These are phyloP conservation scores for Zhuqinia jingwanae DNA, from an alignment of 2,888 invertebrate genomes.

Conservation along the genomic window DNA sequence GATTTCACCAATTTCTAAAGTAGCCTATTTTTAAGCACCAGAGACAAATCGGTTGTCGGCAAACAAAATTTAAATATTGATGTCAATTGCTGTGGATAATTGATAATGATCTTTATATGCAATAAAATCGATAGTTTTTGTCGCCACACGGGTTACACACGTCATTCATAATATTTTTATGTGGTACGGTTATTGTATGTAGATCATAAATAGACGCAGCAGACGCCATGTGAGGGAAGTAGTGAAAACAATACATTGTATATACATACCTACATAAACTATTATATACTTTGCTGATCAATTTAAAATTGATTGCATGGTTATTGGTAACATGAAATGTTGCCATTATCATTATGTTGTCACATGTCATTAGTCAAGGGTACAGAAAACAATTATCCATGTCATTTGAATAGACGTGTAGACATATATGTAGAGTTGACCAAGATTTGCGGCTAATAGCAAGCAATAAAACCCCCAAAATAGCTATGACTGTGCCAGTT, in stretches of 20 bases:
- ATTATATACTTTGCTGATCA: too few relatives aligned
- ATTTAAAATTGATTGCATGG: too few relatives aligned
- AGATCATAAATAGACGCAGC: neutral
- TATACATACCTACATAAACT: neutral
- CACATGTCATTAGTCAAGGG: slow-evolving; percentile 50
- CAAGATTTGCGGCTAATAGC: neutral
- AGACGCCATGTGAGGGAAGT: neutral
- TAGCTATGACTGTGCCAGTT: neutral
- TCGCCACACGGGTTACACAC: neutral
- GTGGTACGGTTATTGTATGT: neutral
- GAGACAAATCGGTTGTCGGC: too few relatives aligned
- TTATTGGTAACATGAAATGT: too few relatives aligned
- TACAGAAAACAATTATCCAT: neutral
- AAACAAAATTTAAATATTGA: neutral
- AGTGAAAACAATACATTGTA: neutral
- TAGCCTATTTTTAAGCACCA: neutral
- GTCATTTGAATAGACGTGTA: neutral
- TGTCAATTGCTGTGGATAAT: slow-evolving; percentile 33
- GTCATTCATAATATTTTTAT: neutral
- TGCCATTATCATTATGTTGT: slow-evolving; percentile 37
- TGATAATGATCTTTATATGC: slow-evolving; percentile 17
- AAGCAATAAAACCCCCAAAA: neutral
- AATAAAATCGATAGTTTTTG: slow-evolving; percentile 18
- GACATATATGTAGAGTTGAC: neutral
- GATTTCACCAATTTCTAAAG: neutral